phyloP scores from a whole-genome alignment of 2,113 vertebrate genomes.

The Neodon shergylaensis region DNA sequence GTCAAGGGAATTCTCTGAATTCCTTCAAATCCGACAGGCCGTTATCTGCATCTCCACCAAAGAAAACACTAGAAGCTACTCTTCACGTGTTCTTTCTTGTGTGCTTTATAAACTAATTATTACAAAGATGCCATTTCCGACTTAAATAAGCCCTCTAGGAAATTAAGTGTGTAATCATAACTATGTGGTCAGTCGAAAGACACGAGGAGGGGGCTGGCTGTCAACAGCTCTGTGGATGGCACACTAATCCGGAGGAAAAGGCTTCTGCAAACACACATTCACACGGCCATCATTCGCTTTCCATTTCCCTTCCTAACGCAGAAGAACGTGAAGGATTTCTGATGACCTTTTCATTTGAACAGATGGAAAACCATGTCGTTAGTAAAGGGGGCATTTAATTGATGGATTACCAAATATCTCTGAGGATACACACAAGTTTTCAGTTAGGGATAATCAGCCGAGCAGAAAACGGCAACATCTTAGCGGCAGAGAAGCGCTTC shows the following conservation, averaged over 20 bases:
- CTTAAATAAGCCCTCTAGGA: constrained; percentile 59
- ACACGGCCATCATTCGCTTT: constrained; percentile 56
- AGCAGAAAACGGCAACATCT: neutral
- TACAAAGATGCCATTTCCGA: constrained; percentile 36
- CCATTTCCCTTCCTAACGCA: constrained; percentile 63
- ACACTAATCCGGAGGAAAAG: constrained; percentile 50
- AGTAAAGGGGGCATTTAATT: constrained; percentile 69
- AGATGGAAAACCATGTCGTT: constrained; percentile 75
- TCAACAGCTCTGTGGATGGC: constrained; percentile 75
- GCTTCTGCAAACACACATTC: constrained; percentile 62
- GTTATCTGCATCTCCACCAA: accelerated
- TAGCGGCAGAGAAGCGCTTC: neutral
- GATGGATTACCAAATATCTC: constrained; percentile 69
- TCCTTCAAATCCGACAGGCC: neutral
- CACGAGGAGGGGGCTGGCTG: constrained; percentile 73
- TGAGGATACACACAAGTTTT: constrained; percentile 48
- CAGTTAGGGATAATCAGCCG: neutral
- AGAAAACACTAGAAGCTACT: neutral
- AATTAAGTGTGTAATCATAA: constrained; percentile 75
- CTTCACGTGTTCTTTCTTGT: neutral
- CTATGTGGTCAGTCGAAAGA: constrained; percentile 68
- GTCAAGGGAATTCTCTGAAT: neutral
- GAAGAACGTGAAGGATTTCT: constrained; percentile 79
- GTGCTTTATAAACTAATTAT: neutral
- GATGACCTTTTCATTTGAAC: constrained; percentile 69